Evolutionary conservation across 2,797 vertebrate species (phyloP), one percentile per base, ranked within the genome.

Genomic region (Siniperca scherzeri): DNA sequence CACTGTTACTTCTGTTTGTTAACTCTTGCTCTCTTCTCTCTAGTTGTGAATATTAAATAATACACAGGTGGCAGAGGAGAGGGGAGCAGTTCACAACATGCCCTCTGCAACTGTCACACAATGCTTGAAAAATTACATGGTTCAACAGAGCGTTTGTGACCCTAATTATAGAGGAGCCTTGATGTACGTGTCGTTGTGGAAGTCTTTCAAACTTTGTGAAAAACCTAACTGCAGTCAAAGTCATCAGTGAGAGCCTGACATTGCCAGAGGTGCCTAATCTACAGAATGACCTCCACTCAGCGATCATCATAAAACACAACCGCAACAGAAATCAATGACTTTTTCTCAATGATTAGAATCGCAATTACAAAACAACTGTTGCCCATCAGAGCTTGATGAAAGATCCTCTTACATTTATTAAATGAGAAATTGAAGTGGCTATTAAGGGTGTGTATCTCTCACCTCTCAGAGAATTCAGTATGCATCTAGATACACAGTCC

Each of bases 81-180:
- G 60, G 12, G 50, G 61, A 50, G 25, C 70, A 8, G 65, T 30
- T 73, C 59, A 50, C 57, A 56, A 70, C 67, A 5, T 77, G 87
- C 71, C 79, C 88, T 87, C 72, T 83, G 64, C 74, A 65, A 85
- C 85, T 89, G 87, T 87, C 86, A 96, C 68, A 77, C 81, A 84
- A 84, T 55, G 59, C 69, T 77, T 90, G 90, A 85, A 88, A 89
- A 90, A 92, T 91, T 27, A 86, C 57, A 81, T 50, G 80, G 75
- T 88, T 88, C 89, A 87, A 78, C 70, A 67, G 85, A 91, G 86
- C 75, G 64, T 81, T 77, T 82, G 66, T 90, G 84, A 91, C 88
- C 90, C 83, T 89, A 87, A 92, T 91, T 89, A 87, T 11, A 74
- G 70, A 61, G 69, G 72, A 73, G 83, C 50, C 33, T 30, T 56